phyloP scores from a whole-genome alignment of 2,113 vertebrate genomes.

The Misgurnus anguillicaudatus region DNA sequence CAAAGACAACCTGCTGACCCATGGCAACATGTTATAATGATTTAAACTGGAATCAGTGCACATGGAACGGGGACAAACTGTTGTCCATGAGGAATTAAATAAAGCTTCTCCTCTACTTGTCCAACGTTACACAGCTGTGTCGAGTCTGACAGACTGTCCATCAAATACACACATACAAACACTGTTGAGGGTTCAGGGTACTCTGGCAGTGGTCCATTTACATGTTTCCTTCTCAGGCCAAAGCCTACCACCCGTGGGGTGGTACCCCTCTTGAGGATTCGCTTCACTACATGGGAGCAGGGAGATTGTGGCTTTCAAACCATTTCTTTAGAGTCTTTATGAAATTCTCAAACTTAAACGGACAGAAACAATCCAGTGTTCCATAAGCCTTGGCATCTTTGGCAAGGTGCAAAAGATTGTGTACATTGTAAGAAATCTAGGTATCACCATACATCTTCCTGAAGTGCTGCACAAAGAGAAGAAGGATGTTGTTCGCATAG shows the following conservation, averaged over 20 bases:
- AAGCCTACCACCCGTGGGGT: not conserved
- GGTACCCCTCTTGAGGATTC: not conserved
- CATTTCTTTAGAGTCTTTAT: conserved; percentile 33
- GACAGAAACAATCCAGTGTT: conserved; percentile 31
- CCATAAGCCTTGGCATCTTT: conserved; percentile 36
- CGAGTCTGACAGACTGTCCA: not conserved
- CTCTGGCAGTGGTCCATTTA: not conserved
- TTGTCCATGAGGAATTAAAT: not conserved
- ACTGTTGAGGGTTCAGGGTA: not conserved
- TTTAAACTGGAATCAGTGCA: not conserved
- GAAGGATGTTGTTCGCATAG: conserved; percentile 4
- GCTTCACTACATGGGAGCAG: conserved; percentile 34
- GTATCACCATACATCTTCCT: conserved; percentile 27
- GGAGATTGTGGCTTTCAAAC: conserved; percentile 33
- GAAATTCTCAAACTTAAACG: conserved; percentile 32
- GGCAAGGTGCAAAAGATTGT: conserved; percentile 43
- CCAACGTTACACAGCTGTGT: not conserved
- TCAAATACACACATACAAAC: not conserved
- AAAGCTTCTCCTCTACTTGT: not conserved
- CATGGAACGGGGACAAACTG: not conserved
- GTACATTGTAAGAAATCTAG: conserved; percentile 30
- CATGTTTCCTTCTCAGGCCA: not conserved
- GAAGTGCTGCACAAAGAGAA: conserved; percentile 36
- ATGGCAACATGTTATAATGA: not conserved
- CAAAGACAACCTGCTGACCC: no score